phyloP scores from a whole-genome alignment of 1,140 invertebrate species.

The Melitaea cinxia region DNA sequence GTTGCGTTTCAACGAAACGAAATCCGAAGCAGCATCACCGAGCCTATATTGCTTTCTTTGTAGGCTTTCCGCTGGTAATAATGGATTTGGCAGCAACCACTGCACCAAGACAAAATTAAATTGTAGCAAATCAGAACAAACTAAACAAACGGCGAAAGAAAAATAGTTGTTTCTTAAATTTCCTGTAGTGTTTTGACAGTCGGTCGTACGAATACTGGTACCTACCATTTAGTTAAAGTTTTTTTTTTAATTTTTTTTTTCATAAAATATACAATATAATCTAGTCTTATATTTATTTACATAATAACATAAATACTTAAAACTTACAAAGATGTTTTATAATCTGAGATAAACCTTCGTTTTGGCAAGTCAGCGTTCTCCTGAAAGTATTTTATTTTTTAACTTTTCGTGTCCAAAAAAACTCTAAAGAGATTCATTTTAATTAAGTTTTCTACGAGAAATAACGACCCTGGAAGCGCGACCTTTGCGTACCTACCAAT shows the following conservation, averaged over 20 bases:
- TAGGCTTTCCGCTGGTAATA: constrained; percentile 35
- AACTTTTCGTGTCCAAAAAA: constrained; percentile 42
- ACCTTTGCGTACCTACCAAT: constrained; percentile 66
- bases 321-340: constrained; percentile 1
- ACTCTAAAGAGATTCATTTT: constrained; percentile 65
- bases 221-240: no score
- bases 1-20: constrained; percentile 39
- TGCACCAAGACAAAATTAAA: constrained; percentile 12
- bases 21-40: constrained; percentile 36
- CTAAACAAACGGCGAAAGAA: not conserved
- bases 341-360: constrained; percentile 19
- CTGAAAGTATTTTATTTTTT: constrained; percentile 25
- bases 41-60: constrained; percentile 52
- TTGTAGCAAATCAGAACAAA: constrained; percentile 21
- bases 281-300: no score
- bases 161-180: not conserved
- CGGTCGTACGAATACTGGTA: no score
- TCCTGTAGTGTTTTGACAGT: no score
- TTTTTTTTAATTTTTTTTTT: no score
- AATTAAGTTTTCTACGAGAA: constrained; percentile 71
- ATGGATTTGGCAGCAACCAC: constrained; percentile 35
- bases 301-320: not conserved
- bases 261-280: no score
- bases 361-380: constrained; percentile 16
- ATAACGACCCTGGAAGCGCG: constrained; percentile 57